These are phyloP conservation scores for Galagoides demidoff DNA, from an alignment of 2,797 vertebrate species.

Conservation along the genomic window DNA sequence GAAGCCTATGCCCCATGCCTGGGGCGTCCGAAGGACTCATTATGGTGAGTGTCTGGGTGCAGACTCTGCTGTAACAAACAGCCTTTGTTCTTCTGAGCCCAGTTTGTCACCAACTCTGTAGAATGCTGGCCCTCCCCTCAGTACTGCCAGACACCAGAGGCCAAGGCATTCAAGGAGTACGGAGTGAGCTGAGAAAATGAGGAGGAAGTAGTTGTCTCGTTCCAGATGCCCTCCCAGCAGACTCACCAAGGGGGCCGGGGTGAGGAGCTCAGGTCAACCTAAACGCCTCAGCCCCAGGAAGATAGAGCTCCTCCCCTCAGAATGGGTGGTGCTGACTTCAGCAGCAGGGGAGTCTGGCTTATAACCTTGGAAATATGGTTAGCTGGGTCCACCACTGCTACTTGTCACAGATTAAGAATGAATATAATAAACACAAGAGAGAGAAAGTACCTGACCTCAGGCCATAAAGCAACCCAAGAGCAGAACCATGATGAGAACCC, in stretches of 20 bases:
- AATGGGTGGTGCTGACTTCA: neutral
- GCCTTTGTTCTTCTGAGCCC: neutral
- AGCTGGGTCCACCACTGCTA: neutral
- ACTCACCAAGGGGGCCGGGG: neutral
- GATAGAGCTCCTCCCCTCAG: neutral
- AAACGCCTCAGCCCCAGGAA: neutral
- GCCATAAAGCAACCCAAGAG: neutral
- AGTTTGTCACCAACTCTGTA: neutral
- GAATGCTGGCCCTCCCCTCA: neutral
- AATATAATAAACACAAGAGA: neutral
- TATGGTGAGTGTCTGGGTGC: neutral
- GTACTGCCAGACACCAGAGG: neutral
- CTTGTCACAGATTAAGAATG: neutral
- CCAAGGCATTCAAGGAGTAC: neutral
- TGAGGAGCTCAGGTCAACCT: neutral
- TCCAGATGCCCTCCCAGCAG: neutral
- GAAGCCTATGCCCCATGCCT: neutral
- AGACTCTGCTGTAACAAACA: neutral
- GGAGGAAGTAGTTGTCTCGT: neutral
- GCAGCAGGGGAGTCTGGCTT: neutral
- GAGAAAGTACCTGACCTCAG: neutral
- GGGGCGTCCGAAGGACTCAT: neutral
- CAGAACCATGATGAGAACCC: neutral
- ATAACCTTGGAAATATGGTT: neutral
- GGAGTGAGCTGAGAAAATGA: neutral